These are phyloP conservation scores for Polypterus bichir DNA, from an alignment of 2,113 vertebrate species.

Conservation along the genomic window DNA sequence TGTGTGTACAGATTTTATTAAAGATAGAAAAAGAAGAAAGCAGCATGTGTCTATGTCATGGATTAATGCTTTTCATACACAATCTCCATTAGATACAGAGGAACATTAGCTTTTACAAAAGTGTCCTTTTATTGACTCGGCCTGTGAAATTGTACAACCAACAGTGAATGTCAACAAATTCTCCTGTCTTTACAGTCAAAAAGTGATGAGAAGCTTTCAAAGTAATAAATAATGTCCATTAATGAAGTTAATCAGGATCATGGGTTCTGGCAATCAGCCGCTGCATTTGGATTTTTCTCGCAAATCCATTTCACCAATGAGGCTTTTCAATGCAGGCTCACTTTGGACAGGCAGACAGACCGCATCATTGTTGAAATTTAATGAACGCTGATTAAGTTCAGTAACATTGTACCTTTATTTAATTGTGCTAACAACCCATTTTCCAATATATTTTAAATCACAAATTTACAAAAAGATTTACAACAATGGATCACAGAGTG, in stretches of 20 bases:
- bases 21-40: background rate
- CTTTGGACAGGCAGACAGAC: background rate
- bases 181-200: constrained; percentile 44
- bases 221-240: constrained; percentile 52
- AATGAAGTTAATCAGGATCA: constrained; percentile 39
- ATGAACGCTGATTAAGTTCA: constrained; percentile 40
- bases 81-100: constrained; percentile 37
- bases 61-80: too few species aligned
- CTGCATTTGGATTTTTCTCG: too few species aligned
- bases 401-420: constrained; percentile 40
- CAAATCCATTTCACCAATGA: background rate
- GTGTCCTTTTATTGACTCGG: constrained; percentile 52
- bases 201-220: constrained; percentile 30
- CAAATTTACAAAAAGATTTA: constrained; percentile 80
- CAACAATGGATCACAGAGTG: constrained; percentile 57
- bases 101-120: constrained; percentile 57
- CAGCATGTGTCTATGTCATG: too few species aligned
- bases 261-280: background rate
- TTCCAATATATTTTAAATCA: constrained; percentile 56
- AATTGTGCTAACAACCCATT: constrained; percentile 44
- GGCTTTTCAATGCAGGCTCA: background rate
- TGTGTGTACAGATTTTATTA: background rate
- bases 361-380: background rate
- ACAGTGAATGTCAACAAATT: constrained; percentile 13
- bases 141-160: constrained; percentile 37